phyloP scores from a whole-genome alignment of 1,140 invertebrate species.

The Hydropsyche tenuis region DNA sequence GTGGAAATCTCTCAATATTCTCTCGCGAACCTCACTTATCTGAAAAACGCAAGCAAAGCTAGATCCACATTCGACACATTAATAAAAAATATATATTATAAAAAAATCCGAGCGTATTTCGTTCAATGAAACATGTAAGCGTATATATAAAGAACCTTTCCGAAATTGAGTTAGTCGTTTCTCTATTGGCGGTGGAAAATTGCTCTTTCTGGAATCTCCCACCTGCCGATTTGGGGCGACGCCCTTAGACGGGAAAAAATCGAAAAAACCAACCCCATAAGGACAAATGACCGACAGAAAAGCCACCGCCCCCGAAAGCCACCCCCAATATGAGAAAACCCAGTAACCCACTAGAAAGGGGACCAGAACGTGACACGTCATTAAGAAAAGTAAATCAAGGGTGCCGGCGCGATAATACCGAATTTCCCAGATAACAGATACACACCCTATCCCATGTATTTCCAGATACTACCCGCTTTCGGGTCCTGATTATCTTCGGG shows the following conservation, averaged over 20 bases:
- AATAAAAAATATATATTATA: not conserved
- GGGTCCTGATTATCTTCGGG: conserved; percentile 1
- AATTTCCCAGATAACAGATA: conserved; percentile 8
- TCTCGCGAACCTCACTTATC: no score
- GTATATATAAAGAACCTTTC: conserved; percentile 32
- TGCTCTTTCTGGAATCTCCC: conserved; percentile 31
- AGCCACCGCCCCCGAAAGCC: no score
- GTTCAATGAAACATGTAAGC: conserved; percentile 35
- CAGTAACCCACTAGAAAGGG: not conserved
- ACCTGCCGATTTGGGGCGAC: conserved; percentile 26
- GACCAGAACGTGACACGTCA: conserved; percentile 40
- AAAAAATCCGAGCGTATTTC: conserved; percentile 7
- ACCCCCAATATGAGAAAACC: no score
- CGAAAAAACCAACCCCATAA: conserved; percentile 12
- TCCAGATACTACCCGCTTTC: not conserved
- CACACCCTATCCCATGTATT: not conserved
- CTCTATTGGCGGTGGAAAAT: conserved; percentile 41
- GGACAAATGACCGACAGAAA: conserved; percentile 30
- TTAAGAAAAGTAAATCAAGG: conserved; percentile 43
- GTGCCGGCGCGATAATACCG: not conserved
- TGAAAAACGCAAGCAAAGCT: no score
- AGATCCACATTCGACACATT: no score
- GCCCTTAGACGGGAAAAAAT: not conserved
- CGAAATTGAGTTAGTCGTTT: conserved; percentile 44
- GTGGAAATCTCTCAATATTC: no score